A percentile compares a stretch with the other conserved stretches of the same genome.
Evolutionary conservation across 2,113 vertebrate species (phyloP).

Genomic region (Megaceryle torquata): DNA sequence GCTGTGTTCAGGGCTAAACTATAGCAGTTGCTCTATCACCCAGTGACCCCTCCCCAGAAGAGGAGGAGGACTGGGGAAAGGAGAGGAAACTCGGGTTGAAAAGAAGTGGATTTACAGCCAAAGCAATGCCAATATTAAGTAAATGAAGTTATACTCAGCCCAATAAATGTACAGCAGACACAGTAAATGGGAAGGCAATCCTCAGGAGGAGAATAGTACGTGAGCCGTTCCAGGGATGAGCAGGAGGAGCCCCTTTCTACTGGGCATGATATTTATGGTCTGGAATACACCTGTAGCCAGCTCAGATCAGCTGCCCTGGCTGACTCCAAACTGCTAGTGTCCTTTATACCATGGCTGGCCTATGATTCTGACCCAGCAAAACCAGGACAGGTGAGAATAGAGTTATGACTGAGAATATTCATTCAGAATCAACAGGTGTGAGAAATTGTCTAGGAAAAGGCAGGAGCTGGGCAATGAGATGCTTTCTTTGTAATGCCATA

Average conservation of each 20-base stretch:
- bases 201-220: not conserved
- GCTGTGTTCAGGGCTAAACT: not conserved
- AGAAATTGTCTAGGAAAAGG: not conserved
- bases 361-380: too few species aligned
- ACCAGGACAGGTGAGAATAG: not conserved
- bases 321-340: not conserved
- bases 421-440: not conserved
- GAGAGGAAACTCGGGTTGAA: not conserved
- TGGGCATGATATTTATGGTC: not conserved
- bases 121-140: not conserved
- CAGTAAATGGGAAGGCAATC: not conserved
- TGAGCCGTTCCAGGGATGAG: not conserved
- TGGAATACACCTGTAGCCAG: not conserved
- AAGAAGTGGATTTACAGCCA: not conserved
- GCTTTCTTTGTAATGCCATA: not conserved
- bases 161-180: not conserved
- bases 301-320: not conserved
- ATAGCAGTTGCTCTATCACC: not conserved
- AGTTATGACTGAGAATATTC: not conserved
- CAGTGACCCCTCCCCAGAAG: not conserved
- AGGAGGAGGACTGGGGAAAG: not conserved
- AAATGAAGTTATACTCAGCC: not conserved
- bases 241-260: not conserved
- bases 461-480: not conserved
- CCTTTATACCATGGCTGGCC: not conserved